Evolutionary conservation across 2,888 invertebrate genomes (phyloP).

Genomic region (Eupithecia abbreviata): DNA sequence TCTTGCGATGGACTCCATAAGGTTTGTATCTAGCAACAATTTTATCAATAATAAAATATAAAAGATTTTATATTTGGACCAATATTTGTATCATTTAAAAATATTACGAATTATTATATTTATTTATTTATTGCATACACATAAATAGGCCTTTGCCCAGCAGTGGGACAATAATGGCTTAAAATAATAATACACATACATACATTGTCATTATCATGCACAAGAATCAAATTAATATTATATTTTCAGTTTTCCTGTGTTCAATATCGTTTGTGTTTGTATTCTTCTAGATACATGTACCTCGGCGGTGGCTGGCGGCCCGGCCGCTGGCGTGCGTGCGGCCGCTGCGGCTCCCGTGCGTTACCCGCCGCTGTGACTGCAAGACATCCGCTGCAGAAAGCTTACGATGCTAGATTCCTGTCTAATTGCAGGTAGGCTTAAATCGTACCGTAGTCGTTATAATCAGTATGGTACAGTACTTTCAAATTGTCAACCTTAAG

Average conservation of each 20-base stretch:
- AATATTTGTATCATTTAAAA: no score
- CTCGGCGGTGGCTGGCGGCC: conserved; percentile 66
- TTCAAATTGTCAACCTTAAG: no score
- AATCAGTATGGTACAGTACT: not conserved
- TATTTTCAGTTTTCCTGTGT: conserved; percentile 59
- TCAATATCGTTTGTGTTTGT: conserved; percentile 77
- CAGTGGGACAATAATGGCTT: no score
- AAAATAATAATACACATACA: no score
- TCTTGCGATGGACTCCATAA: conserved; percentile 83
- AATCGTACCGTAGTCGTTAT: not conserved
- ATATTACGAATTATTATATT: no score
- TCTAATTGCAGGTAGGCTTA: conserved; percentile 63
- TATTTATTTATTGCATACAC: no score
- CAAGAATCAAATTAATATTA: no score
- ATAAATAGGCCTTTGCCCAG: no score
- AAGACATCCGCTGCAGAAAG: conserved; percentile 63
- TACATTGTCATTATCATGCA: no score
- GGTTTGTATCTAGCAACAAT: conserved; percentile 59
- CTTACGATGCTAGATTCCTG: conserved; percentile 66
- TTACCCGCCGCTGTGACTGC: conserved; percentile 56
- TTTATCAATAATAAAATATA: not conserved
- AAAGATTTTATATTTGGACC: no score
- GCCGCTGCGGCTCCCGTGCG: conserved; percentile 69
- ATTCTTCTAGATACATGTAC: conserved; percentile 70
- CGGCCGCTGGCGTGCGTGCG: conserved; percentile 65